Evolutionary conservation across 2,797 vertebrate genomes (phyloP), one percentile per base, ranked within the genome.

Genomic region (Ctenochaetus hawaiiensis): DNA sequence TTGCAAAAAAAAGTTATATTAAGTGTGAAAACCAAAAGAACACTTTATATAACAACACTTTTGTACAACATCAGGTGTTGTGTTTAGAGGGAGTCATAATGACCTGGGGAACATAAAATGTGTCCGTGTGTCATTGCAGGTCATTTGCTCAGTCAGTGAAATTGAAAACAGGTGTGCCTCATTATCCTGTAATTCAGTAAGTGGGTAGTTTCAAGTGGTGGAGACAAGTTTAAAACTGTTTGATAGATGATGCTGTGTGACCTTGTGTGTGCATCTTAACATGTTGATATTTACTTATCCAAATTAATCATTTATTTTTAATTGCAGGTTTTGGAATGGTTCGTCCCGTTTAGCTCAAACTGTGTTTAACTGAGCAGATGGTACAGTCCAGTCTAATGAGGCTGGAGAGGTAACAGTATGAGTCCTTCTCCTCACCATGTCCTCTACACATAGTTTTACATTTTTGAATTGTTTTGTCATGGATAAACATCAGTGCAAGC

Each of bases 331-430:
- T 34, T 63, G 3, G 37, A 45, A 22, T 26, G 11, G 17, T 49
- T 56, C 14, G 8, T 18, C 23, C 0, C 49, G 43, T 67, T 67
- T 18, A 9, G 13, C 20, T 51, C 30, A 4, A 14, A 4, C 63
- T 14, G 37, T 1, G 2, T 34, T 11, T 0, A 53, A 14, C 47
- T 26, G 51, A 56, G 62, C 54, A 1, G 48, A 51, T 72, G 72
- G 72, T 58, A 44, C 7, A n/a, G 45, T 68, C 63, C 51, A 65
- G 17, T 47, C 54, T 37, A 45, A 51, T 13, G 1, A 45, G 12
- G 34, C 53, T 16, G 51, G n/a, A 47, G 16, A 48, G 8, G 16
- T 8, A 13, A 18, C 26, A 5, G 22, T 11, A 4, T 16, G 7
- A 9, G 26, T 56, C 53, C 14, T 53, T 22, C 14, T 57, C 54